Evolutionary conservation across 2,888 invertebrate genomes (phyloP), one percentile per base, ranked within the genome.

Genomic region (Hirtodrosophila confusa): DNA sequence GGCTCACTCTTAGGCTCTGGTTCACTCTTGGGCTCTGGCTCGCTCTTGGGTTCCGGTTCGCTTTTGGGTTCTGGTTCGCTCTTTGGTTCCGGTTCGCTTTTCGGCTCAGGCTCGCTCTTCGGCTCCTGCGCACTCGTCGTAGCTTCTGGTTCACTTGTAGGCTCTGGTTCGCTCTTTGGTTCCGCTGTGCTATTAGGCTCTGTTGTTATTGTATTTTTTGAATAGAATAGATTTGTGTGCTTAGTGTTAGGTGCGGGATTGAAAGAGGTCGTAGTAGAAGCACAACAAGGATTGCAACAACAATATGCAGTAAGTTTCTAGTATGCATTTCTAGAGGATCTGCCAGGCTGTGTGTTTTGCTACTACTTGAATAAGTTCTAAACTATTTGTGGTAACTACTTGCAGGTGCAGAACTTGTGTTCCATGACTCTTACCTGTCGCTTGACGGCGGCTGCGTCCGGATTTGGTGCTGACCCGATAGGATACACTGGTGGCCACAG

Each of bases 401-500:
- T 39, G 53, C 54, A 55, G 31, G 50, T 50, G 67, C 56, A 47
- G 1, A 45, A 10, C 6, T 9, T 39, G 29, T 49, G 12, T 36
- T 49, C 0, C 7, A 24, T 4, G 8, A 31, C 4, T 41, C 62
- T 78, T 80, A 90, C 89, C 90, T 78, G 75, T 47, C 0, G 70
- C 74, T 69, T 88, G 83, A 27, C 91, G 87, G n/a, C 89, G 83
- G 12, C 61, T 82, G 5, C 90, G 88, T 33, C 92, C 92, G 62
- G 89, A 63, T 68, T 93, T 93, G 12, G 93, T 93, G 84, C 96
- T 96, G 68, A 96, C 95, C 90, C 95, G 94, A 90, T 95, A 96
- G 0, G 96, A 95, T 3, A 96, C 94, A 87, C 96, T 96, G 0
- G 96, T 96, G 83, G 95, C 95, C 9, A 96, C 95, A 0, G 90